Conservation (phyloP, 2,113 vertebrate genomes). For the Oplegnathus fasciatus region DNA sequence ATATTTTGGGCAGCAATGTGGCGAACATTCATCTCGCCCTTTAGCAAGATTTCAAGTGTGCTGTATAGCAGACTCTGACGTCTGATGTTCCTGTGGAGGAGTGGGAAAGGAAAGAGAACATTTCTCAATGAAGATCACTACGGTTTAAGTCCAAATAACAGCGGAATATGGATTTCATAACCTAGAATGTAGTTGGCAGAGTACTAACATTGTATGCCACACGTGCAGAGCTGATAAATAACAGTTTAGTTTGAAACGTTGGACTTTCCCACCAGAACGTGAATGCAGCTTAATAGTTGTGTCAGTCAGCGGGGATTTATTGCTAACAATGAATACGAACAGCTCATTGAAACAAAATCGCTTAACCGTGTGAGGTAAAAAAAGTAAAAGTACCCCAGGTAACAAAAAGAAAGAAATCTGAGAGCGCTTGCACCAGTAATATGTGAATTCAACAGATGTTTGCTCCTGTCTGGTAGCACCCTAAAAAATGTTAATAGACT, state of each 20-base stretch:
- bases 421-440: too few relatives aligned
- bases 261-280: not conserved
- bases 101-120: not conserved
- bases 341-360: too few relatives aligned
- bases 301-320: not conserved
- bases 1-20: slow-evolving; percentile 54
- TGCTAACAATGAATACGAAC: not conserved
- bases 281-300: not conserved
- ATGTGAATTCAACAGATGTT: too few relatives aligned
- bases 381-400: not conserved
- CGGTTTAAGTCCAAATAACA: not conserved
- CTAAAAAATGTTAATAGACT: too few relatives aligned
- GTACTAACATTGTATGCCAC: not conserved
- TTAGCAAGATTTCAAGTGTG: slow-evolving; percentile 9
- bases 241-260: not conserved
- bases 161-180: not conserved
- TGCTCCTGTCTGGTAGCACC: too few relatives aligned
- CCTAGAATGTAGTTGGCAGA: not conserved
- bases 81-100: slow-evolving; percentile 2
- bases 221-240: not conserved
- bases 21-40: slow-evolving; percentile 39
- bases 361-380: not conserved
- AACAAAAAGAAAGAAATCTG: not conserved
- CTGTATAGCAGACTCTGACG: not conserved
- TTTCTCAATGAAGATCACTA: not conserved